Conservation (phyloP, 2,888 invertebrate species). For the Caenorhabditis angaria region DNA sequence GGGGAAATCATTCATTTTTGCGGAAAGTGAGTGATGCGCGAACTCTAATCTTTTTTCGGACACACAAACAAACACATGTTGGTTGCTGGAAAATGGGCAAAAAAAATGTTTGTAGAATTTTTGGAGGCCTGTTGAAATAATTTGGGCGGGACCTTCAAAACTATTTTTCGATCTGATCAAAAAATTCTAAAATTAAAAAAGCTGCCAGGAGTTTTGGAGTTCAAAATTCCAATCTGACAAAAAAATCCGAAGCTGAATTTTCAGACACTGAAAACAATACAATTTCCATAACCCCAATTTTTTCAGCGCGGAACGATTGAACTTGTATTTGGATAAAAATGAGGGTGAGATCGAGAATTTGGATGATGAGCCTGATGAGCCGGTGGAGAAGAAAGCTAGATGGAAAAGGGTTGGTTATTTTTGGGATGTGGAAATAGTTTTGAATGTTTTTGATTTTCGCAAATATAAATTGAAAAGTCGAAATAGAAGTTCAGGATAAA, state of each 20-base stretch:
- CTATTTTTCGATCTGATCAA: too few species aligned
- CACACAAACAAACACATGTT: neutral
- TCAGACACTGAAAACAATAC: too few species aligned
- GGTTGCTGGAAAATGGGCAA: too few species aligned
- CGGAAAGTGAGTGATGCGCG: neutral
- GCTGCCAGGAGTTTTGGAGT: too few species aligned
- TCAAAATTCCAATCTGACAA: too few species aligned
- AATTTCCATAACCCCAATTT: neutral
- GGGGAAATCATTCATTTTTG: neutral
- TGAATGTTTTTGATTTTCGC: neutral
- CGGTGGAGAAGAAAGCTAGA: constrained; percentile 48
- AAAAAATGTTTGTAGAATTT: neutral
- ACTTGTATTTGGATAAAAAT: constrained; percentile 68
- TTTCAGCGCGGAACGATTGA: constrained; percentile 72
- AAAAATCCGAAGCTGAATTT: too few species aligned
- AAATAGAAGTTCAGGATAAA: too few species aligned
- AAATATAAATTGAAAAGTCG: neutral
- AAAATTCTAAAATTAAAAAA: too few species aligned
- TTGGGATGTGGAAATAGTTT: neutral
- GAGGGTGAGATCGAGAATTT: constrained; percentile 56
- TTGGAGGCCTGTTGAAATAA: neutral
- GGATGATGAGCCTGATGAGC: constrained; percentile 50
- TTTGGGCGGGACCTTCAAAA: too few species aligned
- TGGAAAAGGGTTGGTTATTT: constrained; percentile 60
- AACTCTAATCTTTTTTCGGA: neutral